These are phyloP conservation scores for Tragelaphus buxtoni DNA, from an alignment of 2,113 vertebrate genomes.

Conservation along the genomic window DNA sequence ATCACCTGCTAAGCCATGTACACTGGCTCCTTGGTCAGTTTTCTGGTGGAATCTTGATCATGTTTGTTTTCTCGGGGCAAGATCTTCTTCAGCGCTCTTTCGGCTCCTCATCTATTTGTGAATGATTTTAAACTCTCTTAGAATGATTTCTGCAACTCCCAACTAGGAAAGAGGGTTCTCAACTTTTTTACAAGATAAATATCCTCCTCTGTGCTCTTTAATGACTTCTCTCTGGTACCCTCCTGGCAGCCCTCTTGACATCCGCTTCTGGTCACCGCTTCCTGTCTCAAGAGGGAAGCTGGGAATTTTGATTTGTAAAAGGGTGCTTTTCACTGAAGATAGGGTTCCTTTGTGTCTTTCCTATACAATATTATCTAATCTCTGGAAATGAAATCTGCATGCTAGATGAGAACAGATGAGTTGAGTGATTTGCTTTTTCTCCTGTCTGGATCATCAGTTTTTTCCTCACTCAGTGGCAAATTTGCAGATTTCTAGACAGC, in stretches of 20 bases:
- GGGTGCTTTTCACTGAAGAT: conserved; percentile 56
- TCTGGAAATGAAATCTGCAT: conserved; percentile 46
- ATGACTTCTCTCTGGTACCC: not conserved
- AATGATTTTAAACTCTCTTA: not conserved
- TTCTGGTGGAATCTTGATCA: not conserved
- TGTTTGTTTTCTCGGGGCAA: not conserved
- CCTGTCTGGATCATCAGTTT: conserved; percentile 43
- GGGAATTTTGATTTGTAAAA: conserved; percentile 54
- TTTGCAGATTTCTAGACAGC: conserved; percentile 43
- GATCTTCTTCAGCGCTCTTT: not conserved
- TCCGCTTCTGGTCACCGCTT: conserved; percentile 35
- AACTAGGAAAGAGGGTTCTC: not conserved
- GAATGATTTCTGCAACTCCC: not conserved
- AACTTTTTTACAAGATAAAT: not conserved
- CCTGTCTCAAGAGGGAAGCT: conserved; percentile 47
- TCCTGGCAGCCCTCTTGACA: conserved; percentile 56
- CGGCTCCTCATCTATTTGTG: not conserved
- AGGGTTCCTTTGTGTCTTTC: conserved; percentile 55
- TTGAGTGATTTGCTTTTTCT: conserved; percentile 38
- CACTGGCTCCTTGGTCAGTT: not conserved
- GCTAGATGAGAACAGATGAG: conserved; percentile 59
- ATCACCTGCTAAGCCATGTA: not conserved
- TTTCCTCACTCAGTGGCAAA: conserved; percentile 37
- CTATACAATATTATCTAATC: conserved; percentile 40
- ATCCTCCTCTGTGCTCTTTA: conserved; percentile 20